Conservation (phyloP, 2,113 vertebrate genomes). For the Antigone vipio region DNA sequence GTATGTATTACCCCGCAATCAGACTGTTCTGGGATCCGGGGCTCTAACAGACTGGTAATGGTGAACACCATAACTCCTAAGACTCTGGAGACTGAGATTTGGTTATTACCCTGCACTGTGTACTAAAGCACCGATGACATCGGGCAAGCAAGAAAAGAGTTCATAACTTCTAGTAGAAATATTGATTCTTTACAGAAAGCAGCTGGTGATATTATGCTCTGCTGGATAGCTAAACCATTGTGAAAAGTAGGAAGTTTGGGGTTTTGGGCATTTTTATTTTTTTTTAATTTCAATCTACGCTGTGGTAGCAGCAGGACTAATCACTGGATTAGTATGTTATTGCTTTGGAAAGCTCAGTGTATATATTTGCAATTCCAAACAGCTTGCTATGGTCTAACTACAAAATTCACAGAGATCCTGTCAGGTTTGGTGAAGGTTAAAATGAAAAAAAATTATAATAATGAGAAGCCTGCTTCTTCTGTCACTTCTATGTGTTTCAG, state of each 20-base stretch:
- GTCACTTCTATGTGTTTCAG: background rate
- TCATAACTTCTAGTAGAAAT: background rate
- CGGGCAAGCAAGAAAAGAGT: background rate
- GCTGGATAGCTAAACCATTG: background rate
- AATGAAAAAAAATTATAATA: background rate
- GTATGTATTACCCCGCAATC: background rate
- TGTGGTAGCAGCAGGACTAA: background rate
- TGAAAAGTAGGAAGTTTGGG: background rate
- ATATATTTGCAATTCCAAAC: constrained; percentile 31
- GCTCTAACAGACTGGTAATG: background rate
- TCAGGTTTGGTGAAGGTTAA: background rate
- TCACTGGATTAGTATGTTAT: constrained; percentile 1
- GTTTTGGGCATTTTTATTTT: fast-evolving
- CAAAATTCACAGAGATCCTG: background rate
- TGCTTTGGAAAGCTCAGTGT: background rate
- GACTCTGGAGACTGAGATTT: background rate
- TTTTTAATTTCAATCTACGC: background rate
- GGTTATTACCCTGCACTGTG: background rate
- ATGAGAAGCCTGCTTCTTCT: background rate
- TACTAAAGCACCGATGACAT: background rate
- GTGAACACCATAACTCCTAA: background rate
- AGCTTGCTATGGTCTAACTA: background rate
- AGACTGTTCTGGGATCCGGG: background rate
- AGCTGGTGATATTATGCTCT: background rate
- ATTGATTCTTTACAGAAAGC: background rate